Conservation (phyloP, 2,888 invertebrate species). For the Xanthia icteritia region DNA sequence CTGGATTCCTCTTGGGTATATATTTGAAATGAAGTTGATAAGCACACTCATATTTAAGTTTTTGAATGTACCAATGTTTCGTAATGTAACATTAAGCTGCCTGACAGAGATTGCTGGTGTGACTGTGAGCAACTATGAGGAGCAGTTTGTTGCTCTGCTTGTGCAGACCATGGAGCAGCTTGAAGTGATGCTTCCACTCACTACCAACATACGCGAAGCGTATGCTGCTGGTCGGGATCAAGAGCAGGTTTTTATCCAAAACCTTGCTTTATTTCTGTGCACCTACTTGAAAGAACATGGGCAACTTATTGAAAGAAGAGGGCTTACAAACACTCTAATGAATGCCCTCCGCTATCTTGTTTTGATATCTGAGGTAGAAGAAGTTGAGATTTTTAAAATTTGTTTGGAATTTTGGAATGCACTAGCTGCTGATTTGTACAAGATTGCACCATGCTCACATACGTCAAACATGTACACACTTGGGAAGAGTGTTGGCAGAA, state of each 20-base stretch:
- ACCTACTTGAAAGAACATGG: constrained; percentile 99
- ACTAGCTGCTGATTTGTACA: constrained; percentile 97
- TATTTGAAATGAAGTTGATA: constrained; percentile 99
- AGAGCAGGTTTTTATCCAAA: constrained; percentile 99
- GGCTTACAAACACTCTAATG: constrained; percentile 93
- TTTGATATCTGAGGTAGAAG: constrained; percentile 99
- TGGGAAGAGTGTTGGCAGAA: constrained; percentile 89
- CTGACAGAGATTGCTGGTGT: constrained; percentile 99
- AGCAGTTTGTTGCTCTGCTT: constrained; percentile 97
- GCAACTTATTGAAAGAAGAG: constrained; percentile 95
- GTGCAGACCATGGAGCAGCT: constrained; percentile 98
- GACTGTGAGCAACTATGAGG: constrained; percentile 96
- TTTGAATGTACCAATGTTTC: constrained; percentile 98
- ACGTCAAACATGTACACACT: constrained; percentile 83
- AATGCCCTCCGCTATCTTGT: constrained; percentile 97
- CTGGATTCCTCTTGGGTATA: constrained; percentile 99
- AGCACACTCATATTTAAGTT: constrained; percentile 98
- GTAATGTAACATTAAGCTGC: constrained; percentile 99
- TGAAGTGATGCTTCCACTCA: constrained; percentile 97
- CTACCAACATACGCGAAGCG: constrained; percentile 97
- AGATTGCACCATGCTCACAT: constrained; percentile 94
- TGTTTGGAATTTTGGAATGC: constrained; percentile 99
- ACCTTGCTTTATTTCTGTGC: constrained; percentile 98
- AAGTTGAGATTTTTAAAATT: constrained; percentile 99
- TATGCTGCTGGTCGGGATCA: constrained; percentile 98